A percentile compares a stretch with the other conserved stretches of the same genome.
phyloP scores from a whole-genome alignment of 2,888 invertebrate species.

The Oasisia sp. region DNA sequence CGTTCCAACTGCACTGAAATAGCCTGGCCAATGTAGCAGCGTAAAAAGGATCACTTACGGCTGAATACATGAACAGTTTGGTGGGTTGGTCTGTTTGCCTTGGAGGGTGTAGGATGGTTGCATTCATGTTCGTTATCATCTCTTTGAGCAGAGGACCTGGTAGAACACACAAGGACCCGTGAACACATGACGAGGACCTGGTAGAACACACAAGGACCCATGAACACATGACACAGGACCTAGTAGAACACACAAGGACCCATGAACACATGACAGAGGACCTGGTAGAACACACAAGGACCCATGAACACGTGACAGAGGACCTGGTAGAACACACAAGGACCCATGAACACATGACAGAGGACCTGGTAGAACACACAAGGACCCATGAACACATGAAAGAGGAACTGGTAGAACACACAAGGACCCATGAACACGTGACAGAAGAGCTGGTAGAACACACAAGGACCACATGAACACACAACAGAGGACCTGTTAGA shows the following conservation, averaged over 20 bases:
- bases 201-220: not conserved
- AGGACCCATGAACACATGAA: not conserved
- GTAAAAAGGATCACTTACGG: not conserved
- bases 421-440: not conserved
- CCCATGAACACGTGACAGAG: not conserved
- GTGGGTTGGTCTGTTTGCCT: not conserved
- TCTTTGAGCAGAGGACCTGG: not conserved
- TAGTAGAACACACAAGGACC: not conserved
- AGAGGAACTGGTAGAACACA: not conserved
- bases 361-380: not conserved
- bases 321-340: not conserved
- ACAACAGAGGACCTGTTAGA: too few species aligned
- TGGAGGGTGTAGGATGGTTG: not conserved
- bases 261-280: not conserved
- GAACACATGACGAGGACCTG: not conserved
- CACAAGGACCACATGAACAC: not conserved
- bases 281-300: not conserved
- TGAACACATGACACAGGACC: not conserved
- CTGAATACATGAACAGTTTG: not conserved
- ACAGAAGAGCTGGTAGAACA: not conserved
- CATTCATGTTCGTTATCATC: slow-evolving; percentile 9
- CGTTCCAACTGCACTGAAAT: not conserved
- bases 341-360: not conserved
- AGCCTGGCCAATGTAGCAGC: not conserved
- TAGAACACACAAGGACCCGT: not conserved